Base-by-base conservation (phyloP, 2,888 invertebrate genomes). In the Hedya salicella region DNA sequence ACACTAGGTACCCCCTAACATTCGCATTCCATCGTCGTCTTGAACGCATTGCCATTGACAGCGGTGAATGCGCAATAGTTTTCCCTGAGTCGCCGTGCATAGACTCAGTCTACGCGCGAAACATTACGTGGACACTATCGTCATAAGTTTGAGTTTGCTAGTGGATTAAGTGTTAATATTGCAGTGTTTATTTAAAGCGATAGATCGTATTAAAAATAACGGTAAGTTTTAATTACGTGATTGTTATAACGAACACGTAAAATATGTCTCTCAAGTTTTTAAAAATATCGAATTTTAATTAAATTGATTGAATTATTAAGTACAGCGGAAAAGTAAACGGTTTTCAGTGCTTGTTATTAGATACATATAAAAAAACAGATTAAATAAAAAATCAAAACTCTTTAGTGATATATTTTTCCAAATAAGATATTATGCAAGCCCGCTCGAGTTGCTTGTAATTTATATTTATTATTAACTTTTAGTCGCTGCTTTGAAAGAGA, bases 21-120 rank as follows among this genome's bases (percentile, higher is more conserved):
- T 48, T 48, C 21, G n/a, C 13, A 48, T 48, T 19, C 48, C 48
- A 48, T 13, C 48, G 21, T 21, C 48, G 48, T 48, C 19, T 48
- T 17, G 11, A 46, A 44, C 44, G 9, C 19, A 48, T 21, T 21
- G 48, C 19, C 48, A 21, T 21, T n/a, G 21, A 13, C 48, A n/a
- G 9, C 48, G 21, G 9, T 36, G 8, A 11, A 36, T 11, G 36
- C 11, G 36, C 36, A 25, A 25, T 25, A 46, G 44, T 17, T 46
- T 46, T 19, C 44, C 19, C 44, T 13, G 4, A 46, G 44, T 3
- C 44, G 3, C 6, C 21, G 8, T 9, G 21, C 48, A 21, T 13
- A 19, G 19, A 36, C 9, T 36, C 36, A 36, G 36, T 36, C n/a
- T 11, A 2, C 11, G 9, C 9, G 36, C 36, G 36, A 36, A 36